Conservation (phyloP, 2,797 vertebrate species). For the Spinus olivaceus region DNA sequence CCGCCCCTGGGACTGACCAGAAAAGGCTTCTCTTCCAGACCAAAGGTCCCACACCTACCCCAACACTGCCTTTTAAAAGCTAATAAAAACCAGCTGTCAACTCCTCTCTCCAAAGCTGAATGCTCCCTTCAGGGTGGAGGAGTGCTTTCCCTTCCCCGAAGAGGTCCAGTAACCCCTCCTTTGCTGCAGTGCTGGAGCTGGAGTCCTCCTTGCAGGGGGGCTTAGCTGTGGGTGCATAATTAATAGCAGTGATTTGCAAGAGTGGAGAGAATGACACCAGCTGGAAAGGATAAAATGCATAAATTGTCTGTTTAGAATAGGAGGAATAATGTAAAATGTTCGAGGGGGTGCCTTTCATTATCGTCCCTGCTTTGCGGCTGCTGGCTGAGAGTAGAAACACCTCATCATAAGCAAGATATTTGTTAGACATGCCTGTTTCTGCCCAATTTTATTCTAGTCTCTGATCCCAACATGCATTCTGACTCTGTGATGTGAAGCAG, state of each 20-base stretch:
- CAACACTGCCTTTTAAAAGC: not conserved
- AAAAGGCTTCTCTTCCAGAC: not conserved
- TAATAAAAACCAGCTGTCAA: constrained; percentile 20
- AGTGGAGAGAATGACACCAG: not conserved
- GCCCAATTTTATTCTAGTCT: not conserved
- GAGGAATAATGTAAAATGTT: not conserved
- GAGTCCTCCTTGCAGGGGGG: not conserved
- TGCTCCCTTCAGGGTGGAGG: constrained; percentile 21
- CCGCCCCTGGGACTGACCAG: not conserved
- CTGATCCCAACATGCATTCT: not conserved
- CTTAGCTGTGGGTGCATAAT: not conserved
- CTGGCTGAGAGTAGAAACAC: not conserved
- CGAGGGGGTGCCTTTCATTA: not conserved
- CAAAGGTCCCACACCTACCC: not conserved
- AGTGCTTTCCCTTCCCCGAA: not conserved
- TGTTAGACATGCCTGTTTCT: not conserved
- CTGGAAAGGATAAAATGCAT: constrained; percentile 2
- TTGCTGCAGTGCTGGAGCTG: not conserved
- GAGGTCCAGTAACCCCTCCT: not conserved
- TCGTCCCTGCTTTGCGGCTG: not conserved
- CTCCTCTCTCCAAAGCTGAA: not conserved
- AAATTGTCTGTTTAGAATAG: not conserved
- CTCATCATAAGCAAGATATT: not conserved
- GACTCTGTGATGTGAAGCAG: not conserved
- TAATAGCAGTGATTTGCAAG: not conserved